Base-by-base conservation (phyloP, 2,888 invertebrate species). In the Salticus scenicus region DNA sequence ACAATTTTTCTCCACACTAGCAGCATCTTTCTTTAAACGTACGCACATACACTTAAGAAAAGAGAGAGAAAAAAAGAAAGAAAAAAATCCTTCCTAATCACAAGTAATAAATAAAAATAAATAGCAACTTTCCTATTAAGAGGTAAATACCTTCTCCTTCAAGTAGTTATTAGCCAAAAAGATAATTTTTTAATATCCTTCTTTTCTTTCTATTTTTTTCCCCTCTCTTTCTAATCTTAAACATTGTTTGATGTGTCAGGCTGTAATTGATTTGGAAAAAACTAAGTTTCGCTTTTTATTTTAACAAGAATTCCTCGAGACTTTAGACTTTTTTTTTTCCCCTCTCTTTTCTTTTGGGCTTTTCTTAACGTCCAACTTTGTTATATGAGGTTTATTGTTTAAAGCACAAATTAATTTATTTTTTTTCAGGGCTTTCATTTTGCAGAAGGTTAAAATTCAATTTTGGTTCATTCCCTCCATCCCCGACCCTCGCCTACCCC, bases 251-350 rank as follows among this genome's bases (percentile, higher is more conserved):
- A 80, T 37, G 73, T 51, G 80, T 73, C 80, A 80, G 57, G 67
- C 24, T 73, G 42, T 80, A 80, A 80, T 80, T 80, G 67, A 80
- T 80, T 80, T 67, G 80, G 51, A 80, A 80, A 33, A 80, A 57
- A 57, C 57, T 7, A 24, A 57, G 24, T 57, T 24, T 24, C 20
- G 57, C 57, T 57, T 57, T 57, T 57, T 57, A 57, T 24, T 57
- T n/a, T 17, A 57, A 24, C 57, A 47, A 17, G 24, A 57, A 57
- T 57, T 57, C 57, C 57, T 20, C 2, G 7, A 57, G 57, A 57
- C 12, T n/a, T n/a, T n/a, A n/a, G n/a, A n/a, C n/a, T n/a, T n/a
- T n/a, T 57, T 57, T 57, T 57, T 37, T 37, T 10, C 37, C 37
- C 37, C 10, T 10, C 37, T 10, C 37, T 10, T 10, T 37, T 37